These are phyloP conservation scores for Zoanthus sansibaricus DNA, from an alignment of 92 coral and sea anemone genomes.

Conservation along the genomic window DNA sequence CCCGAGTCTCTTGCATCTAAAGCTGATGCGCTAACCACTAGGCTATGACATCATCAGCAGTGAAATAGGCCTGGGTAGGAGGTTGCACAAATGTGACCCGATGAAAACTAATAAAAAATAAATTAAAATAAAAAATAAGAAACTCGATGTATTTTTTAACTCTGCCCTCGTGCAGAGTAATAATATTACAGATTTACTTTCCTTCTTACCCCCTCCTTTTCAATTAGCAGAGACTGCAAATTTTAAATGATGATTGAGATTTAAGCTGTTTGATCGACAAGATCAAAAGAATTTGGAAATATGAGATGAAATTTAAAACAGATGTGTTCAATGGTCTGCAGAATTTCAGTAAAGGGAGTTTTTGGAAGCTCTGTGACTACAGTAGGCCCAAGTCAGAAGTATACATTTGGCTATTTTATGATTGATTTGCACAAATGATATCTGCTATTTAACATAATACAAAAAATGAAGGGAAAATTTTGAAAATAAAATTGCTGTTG, in stretches of 20 bases:
- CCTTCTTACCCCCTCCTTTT: neutral
- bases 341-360: neutral
- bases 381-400: neutral
- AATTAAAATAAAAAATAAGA: no score
- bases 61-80: no score
- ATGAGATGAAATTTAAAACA: neutral
- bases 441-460: neutral
- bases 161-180: no score
- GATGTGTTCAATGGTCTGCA: neutral
- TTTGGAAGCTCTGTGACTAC: conserved; percentile 8
- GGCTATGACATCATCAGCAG: no score
- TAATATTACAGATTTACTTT: neutral
- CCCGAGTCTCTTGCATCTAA: no score
- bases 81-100: no score
- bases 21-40: no score
- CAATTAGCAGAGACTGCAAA: neutral
- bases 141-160: no score
- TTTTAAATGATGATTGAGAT: conserved; percentile 10
- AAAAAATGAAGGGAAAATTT: neutral
- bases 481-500: neutral
- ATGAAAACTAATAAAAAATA: no score
- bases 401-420: neutral
- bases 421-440: neutral
- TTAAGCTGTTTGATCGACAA: neutral
- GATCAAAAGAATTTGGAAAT: neutral